Evolutionary conservation across 2,888 invertebrate genomes (phyloP), one percentile per base, ranked within the genome.

Genomic region (Caenorhabditis panamensis): DNA sequence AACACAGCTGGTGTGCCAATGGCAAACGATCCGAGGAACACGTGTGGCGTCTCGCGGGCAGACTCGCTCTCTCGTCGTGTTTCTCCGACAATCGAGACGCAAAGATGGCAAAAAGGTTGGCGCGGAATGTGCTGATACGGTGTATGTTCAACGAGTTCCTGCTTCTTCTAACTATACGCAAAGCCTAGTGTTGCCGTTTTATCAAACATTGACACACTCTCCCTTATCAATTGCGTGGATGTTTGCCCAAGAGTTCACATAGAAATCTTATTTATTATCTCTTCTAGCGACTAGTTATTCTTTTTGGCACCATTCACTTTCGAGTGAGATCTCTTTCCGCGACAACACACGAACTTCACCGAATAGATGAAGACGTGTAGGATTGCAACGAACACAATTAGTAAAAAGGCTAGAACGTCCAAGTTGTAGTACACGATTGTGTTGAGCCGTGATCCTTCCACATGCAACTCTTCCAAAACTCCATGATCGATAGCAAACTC

Each of bases 361-460:
- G 58, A 13, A 22, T 66, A 66, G 26, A 73, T 51, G 44, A 76
- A 62, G 18, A 76, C 62, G 31, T 76, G 67, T n/a, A 76, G 54
- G 63, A 66, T n/a, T 18, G 22, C 53, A 58, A 66, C 9, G 62
- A 54, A 22, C 51, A 51, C 41, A 59, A 53, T 2, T 59, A 37
- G 2, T 0, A 73, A 11, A 18, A 73, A 73, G 18, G 71, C 69
- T 9, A 87, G 63, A 28, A 87, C 82, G 53, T 87, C 87, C 11
- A 87, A 47, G 75, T 85, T 86, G 73, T 84, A 87, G 61, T 87
- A 87, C n/a, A 85, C 79, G 28, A 87, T 83, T 20, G 83, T 69
- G 58, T 84, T 84, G 36, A 87, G 31, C 22, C 80, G 58, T 6
- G 84, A 76, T 20, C 87, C 87, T 69, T 86, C 80, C 51, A 86